Base-by-base conservation (phyloP, 2,888 invertebrate species). In the Mongoloraphidia duomilia region DNA sequence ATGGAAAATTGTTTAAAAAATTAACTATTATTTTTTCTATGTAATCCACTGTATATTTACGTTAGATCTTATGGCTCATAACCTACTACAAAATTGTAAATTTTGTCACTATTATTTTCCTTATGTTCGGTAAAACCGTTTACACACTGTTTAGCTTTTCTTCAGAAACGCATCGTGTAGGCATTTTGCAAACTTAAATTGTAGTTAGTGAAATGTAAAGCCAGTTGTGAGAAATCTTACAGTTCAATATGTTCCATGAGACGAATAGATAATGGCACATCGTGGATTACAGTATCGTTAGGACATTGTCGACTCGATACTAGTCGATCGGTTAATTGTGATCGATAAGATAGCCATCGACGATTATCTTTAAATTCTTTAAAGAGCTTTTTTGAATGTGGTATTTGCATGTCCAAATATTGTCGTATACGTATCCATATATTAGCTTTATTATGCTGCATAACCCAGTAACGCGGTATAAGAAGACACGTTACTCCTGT, bases 221-320 rank as follows among this genome's bases (percentile, higher is more conserved):
- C 26, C 26, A 26, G 26, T 26, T 3, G 26, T 26, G 26, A 26
- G 6, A 26, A 6, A 26, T 6, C 42, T 44, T 46, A 37, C 42
- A 50, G 40, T 35, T 71, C 69, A 8, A 68, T 58, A 67, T 72
- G 70, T 59, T 78, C 74, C 45, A 71, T 72, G 61, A 80, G 73
- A 17, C 79, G 68, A 50, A 79, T 76, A 35, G 77, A 78, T 58
- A 79, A 80, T 0, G 80, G 80, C 11, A 80, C 78, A 47, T 80
- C 79, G 49, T 79, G 76, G 9, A 74, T 65, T 1, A 73, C 72
- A 9, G 79, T 79, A 59, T 67, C 71, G 59, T 75, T 77, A 47
- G 69, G 70, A 12, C 72, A 65, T 44, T 69, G 70, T 49, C 69
- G 70, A 11, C 72, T 65, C 2, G 65, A 64, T 11, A 77, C 60